phyloP scores from a whole-genome alignment of 2,797 vertebrate genomes.

The Tarsius wallacei region DNA sequence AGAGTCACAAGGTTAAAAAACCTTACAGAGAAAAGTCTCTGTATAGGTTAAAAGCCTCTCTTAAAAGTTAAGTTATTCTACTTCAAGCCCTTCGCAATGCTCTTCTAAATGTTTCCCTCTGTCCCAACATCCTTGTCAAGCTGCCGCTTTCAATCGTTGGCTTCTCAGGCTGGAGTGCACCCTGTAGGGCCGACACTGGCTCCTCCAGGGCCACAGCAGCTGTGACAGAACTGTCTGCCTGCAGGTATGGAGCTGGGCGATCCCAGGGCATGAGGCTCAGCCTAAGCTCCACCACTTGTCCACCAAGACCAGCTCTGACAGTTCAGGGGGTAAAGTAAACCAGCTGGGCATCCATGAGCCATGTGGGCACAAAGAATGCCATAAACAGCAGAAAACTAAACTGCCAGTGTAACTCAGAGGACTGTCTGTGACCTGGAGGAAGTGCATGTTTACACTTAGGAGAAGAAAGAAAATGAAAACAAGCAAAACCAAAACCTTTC shows the following conservation, averaged over 20 bases:
- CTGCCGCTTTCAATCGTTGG: neutral
- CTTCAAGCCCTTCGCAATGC: neutral
- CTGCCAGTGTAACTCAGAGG: neutral
- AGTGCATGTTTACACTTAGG: neutral
- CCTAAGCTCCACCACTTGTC: rapidly evolving
- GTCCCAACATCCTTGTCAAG: neutral
- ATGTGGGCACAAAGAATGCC: neutral
- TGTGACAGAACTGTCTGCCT: rapidly evolving
- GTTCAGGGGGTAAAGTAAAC: too few species aligned
- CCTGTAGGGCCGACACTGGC: neutral
- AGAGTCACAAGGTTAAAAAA: neutral
- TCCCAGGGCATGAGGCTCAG: rapidly evolving
- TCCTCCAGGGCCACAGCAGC: too few species aligned
- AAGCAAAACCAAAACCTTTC: neutral
- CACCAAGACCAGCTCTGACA: neutral
- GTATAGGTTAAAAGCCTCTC: neutral
- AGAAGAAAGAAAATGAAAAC: neutral
- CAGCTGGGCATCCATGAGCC: neutral
- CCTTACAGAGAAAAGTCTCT: neutral
- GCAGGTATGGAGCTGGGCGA: rapidly evolving
- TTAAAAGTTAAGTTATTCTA: neutral
- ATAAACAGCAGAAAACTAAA: neutral
- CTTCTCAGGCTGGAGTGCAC: neutral
- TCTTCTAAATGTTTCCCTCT: neutral
- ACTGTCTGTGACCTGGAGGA: neutral